phyloP scores from a whole-genome alignment of 2,113 vertebrate species.

The Sinocyclocheilus maitianheensis region DNA sequence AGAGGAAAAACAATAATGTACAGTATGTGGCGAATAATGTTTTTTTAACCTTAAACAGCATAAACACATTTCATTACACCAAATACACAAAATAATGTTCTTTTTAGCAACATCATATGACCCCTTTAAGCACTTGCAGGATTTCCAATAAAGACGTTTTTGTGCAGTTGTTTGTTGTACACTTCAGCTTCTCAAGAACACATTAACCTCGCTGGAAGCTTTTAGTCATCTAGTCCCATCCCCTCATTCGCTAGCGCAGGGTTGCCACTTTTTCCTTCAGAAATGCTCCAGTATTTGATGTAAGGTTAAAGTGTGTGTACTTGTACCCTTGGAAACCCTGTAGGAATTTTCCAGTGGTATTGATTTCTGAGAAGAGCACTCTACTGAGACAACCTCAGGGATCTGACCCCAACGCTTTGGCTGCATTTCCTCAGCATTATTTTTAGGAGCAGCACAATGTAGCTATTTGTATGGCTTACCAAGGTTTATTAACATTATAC shows the following conservation, averaged over 20 bases:
- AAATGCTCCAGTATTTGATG: conserved; percentile 38
- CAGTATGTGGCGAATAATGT: too few species aligned
- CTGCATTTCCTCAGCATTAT: conserved; percentile 23
- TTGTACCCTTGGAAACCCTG: conserved; percentile 34
- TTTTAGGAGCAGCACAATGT: conserved; percentile 46
- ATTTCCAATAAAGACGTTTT: not conserved
- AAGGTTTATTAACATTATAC: conserved; percentile 54
- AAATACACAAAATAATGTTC: too few species aligned
- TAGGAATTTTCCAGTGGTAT: conserved; percentile 46
- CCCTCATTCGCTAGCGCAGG: conserved; percentile 13
- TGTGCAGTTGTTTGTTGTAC: conserved; percentile 22
- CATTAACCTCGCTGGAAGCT: conserved; percentile 7
- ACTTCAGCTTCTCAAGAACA: conserved; percentile 11
- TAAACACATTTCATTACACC: too few species aligned
- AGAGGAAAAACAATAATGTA: too few species aligned
- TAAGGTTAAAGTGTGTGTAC: conserved; percentile 41
- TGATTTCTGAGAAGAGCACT: conserved; percentile 50
- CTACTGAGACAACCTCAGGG: conserved; percentile 7
- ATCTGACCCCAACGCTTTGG: conserved; percentile 43
- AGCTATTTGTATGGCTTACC: conserved; percentile 37
- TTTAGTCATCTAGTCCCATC: conserved; percentile 28
- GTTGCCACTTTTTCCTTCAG: conserved; percentile 15
- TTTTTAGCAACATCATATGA: too few species aligned
- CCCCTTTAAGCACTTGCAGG: not conserved
- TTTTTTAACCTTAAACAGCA: too few species aligned